Evolutionary conservation across 2,113 vertebrate genomes (phyloP).

Genomic region (Hyperoodon ampullatus): DNA sequence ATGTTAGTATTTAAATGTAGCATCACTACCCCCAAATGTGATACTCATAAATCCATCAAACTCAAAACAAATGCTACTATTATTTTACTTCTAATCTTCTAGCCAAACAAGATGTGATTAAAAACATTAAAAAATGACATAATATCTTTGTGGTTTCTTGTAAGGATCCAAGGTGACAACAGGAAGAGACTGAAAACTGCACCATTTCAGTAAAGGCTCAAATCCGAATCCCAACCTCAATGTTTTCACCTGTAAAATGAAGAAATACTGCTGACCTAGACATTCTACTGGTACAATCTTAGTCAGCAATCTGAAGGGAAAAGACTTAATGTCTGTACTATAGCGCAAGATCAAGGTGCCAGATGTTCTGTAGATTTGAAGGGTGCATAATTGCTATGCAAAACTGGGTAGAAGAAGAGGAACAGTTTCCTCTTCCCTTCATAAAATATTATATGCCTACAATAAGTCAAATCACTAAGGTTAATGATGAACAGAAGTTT

Average conservation of each 20-base stretch:
- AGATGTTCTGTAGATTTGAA: not conserved
- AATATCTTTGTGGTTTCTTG: not conserved
- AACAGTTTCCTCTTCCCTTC: not conserved
- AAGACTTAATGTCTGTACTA: not conserved
- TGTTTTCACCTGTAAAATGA: not conserved
- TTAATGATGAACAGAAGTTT: slow-evolving; percentile 29
- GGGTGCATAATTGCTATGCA: not conserved
- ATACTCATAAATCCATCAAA: slow-evolving; percentile 74
- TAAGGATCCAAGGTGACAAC: slow-evolving; percentile 4
- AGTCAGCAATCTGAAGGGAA: not conserved
- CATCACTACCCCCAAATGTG: slow-evolving; percentile 56
- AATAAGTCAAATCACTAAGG: slow-evolving; percentile 41
- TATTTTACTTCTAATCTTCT: not conserved
- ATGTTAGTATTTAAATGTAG: slow-evolving; percentile 59
- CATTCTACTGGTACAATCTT: not conserved
- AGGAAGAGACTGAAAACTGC: not conserved
- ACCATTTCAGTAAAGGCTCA: not conserved
- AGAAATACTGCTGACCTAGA: not conserved
- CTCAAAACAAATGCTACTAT: slow-evolving; percentile 62
- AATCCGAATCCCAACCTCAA: not conserved
- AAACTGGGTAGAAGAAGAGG: not conserved
- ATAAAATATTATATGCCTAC: slow-evolving; percentile 36
- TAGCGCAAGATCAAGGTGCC: not conserved
- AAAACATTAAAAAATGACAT: slow-evolving; percentile 5
- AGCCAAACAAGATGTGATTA: not conserved